Evolutionary conservation across 2,888 invertebrate genomes (phyloP).

Genomic region (Nephrotoma guestfalica): DNA sequence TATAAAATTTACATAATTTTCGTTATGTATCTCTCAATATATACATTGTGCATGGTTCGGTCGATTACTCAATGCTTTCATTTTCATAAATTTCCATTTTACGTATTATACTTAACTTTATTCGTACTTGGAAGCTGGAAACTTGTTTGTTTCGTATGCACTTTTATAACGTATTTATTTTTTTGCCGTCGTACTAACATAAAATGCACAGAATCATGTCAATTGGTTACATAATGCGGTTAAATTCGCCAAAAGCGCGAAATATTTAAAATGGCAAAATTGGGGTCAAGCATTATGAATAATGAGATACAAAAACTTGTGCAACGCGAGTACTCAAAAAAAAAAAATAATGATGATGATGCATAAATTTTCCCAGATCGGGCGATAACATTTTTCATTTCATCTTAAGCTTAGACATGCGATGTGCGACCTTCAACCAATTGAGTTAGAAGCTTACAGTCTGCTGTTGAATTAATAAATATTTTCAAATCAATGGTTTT

Average conservation of each 20-base stretch:
- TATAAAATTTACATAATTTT: background rate
- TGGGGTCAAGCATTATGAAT: background rate
- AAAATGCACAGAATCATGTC: background rate
- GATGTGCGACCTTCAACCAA: too few species aligned
- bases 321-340: background rate
- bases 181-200: background rate
- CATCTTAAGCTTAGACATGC: background rate
- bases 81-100: background rate
- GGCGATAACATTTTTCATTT: background rate
- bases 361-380: background rate
- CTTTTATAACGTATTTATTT: background rate
- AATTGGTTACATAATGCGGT: background rate
- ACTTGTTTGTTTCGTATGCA: background rate
- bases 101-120: background rate
- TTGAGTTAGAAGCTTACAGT: too few species aligned
- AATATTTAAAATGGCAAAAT: background rate
- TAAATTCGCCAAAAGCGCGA: background rate
- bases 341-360: background rate
- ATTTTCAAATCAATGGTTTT: too few species aligned
- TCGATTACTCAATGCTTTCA: background rate
- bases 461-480: too few species aligned
- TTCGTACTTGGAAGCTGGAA: background rate
- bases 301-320: background rate
- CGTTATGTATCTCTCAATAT: background rate
- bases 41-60: too few species aligned